Percentiles rank a stretch among this genome's conserved stretches.
Evolutionary conservation across 2,888 invertebrate genomes (phyloP).

Genomic region (Lottia scabra): DNA sequence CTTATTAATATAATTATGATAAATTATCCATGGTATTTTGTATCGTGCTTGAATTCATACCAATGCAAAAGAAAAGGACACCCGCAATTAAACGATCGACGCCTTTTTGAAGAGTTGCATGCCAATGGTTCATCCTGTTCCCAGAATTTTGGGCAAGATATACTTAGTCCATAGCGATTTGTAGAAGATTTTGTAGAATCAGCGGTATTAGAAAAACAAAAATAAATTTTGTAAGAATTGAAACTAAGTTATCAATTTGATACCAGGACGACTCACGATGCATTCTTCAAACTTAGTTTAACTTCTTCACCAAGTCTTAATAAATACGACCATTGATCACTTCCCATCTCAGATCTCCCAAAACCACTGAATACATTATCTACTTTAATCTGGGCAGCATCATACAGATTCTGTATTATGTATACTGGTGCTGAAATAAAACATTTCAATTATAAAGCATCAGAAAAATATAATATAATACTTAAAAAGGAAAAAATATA

Average conservation of each 20-base stretch:
- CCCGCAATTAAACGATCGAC: not conserved
- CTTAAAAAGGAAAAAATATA: too few species aligned
- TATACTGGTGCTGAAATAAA: conserved; percentile 82
- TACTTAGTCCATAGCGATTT: too few species aligned
- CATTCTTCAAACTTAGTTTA: conserved; percentile 83
- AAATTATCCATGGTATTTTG: not conserved
- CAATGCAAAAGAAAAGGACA: not conserved
- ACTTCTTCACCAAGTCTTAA: conserved; percentile 89
- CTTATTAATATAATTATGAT: too few species aligned
- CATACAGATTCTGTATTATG: conserved; percentile 94
- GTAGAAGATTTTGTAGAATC: too few species aligned
- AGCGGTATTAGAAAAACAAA: too few species aligned
- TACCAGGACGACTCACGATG: conserved; percentile 74
- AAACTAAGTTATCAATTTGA: not conserved
- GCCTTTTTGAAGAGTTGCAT: too few species aligned
- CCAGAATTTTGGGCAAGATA: too few species aligned
- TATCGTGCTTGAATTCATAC: not conserved
- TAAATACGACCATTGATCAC: conserved; percentile 93
- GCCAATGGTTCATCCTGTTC: too few species aligned
- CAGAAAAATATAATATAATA: too few species aligned
- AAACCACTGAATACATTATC: conserved; percentile 79
- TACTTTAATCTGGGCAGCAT: conserved; percentile 93
- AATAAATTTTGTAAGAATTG: too few species aligned
- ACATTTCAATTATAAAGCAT: not conserved
- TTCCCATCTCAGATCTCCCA: conserved; percentile 80